A percentile compares a stretch with the other conserved stretches of the same genome.
phyloP scores from a whole-genome alignment of 1,140 invertebrate species.

The Cherax quadricarinatus region DNA sequence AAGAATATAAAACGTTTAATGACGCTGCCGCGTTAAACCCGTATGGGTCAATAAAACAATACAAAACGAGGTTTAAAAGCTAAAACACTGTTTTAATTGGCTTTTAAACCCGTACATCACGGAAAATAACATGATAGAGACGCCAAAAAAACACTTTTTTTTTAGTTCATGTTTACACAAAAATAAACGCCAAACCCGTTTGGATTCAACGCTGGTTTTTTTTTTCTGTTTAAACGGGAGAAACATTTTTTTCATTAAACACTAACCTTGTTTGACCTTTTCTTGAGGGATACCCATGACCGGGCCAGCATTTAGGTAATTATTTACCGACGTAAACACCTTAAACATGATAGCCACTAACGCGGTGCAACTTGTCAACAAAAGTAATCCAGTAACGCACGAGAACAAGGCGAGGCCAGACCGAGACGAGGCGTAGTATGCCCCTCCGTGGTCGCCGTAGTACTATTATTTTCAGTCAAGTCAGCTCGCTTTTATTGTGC shows the following conservation, averaged over 20 bases:
- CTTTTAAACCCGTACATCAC: too few relatives aligned
- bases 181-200: too few relatives aligned
- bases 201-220: too few relatives aligned
- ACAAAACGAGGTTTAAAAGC: too few relatives aligned
- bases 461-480: constrained; percentile 49
- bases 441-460: constrained; percentile 57
- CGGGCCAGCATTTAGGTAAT: constrained; percentile 56
- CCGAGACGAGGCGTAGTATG: constrained; percentile 8
- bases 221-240: too few relatives aligned
- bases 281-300: constrained; percentile 64
- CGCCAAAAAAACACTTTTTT: too few relatives aligned
- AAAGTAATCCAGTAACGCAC: neutral
- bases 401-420: neutral
- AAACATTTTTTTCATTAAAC: neutral
- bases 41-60: too few relatives aligned
- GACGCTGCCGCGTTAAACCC: too few relatives aligned
- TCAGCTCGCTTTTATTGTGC: constrained; percentile 43
- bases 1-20: too few relatives aligned
- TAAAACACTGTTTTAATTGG: too few relatives aligned
- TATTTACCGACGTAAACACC: constrained; percentile 65
- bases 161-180: too few relatives aligned
- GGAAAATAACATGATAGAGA: too few relatives aligned
- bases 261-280: constrained; percentile 68
- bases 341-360: constrained; percentile 62
- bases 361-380: constrained; percentile 12